These are phyloP conservation scores for Ciconia stormi DNA, from an alignment of 2,113 vertebrate species.

Conservation along the genomic window DNA sequence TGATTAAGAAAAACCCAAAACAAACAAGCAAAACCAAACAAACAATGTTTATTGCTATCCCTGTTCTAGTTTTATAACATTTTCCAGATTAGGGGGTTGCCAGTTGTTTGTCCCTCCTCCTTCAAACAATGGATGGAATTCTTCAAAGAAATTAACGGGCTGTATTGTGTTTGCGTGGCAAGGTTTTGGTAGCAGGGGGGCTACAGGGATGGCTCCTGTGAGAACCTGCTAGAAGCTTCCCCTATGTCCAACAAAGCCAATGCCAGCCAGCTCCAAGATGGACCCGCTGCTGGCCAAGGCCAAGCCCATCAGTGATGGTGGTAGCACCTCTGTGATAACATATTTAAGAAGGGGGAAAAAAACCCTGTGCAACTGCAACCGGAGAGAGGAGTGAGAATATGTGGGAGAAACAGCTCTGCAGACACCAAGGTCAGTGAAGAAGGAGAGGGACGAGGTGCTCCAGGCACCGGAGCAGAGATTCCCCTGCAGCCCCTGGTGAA, in stretches of 20 bases:
- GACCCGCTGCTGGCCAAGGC: neutral
- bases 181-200: neutral
- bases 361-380: neutral
- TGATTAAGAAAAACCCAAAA: neutral
- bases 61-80: neutral
- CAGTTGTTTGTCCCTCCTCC: neutral
- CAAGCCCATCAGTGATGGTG: neutral
- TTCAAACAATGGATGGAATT: neutral
- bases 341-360: neutral
- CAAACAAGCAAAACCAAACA: neutral
- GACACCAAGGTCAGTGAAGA: neutral
- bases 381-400: neutral
- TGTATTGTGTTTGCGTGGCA: neutral
- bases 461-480: neutral
- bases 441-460: neutral
- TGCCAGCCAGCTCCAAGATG: neutral
- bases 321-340: neutral
- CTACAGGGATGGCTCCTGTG: neutral
- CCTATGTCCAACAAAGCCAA: accelerated
- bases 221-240: neutral
- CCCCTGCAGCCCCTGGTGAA: neutral
- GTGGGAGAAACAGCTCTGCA: neutral
- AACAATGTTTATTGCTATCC: neutral
- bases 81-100: neutral
- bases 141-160: neutral